Percentiles rank a stretch among this genome's conserved stretches.
These are phyloP conservation scores for Drosophila elegans DNA, from an alignment of 1,140 invertebrate species.

Conservation along the genomic window DNA sequence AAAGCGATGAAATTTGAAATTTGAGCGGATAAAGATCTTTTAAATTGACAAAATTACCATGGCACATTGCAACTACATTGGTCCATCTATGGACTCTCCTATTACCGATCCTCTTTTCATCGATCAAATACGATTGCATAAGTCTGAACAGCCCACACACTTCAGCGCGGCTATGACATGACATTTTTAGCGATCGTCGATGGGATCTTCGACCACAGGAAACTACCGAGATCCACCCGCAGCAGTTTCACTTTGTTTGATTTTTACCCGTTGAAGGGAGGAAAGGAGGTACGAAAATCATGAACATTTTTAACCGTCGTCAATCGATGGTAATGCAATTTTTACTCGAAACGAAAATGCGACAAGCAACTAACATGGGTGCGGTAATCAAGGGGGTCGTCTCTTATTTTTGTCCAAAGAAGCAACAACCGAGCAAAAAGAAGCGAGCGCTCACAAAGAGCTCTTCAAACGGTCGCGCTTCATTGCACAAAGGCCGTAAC, in stretches of 20 bases:
- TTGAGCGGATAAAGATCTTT: no score
- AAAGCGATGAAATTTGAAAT: no score
- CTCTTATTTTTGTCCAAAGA: conserved; percentile 13
- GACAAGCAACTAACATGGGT: conserved; percentile 15
- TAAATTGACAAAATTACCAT: no score
- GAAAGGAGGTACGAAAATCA: conserved; percentile 9
- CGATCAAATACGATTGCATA: conserved; percentile 8
- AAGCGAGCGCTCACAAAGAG: conserved; percentile 14
- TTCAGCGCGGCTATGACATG: conserved; percentile 31
- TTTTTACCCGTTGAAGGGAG: neutral
- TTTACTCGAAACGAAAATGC: conserved; percentile 25
- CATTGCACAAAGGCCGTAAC: conserved; percentile 71
- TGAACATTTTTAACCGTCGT: conserved; percentile 41
- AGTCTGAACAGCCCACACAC: conserved; percentile 4
- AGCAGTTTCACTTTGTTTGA: conserved; percentile 8
- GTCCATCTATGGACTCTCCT: conserved; percentile 16
- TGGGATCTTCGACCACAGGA: conserved; percentile 22
- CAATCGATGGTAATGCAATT: conserved; percentile 42
- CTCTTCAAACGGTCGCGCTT: conserved; percentile 54
- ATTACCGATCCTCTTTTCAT: conserved; percentile 11
- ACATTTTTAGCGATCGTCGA: conserved; percentile 28
- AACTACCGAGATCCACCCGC: conserved; percentile 12
- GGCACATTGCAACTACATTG: neutral
- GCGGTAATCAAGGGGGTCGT: neutral
- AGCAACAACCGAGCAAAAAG: conserved; percentile 17